Percentiles rank a stretch among this genome's conserved stretches.
Conservation (phyloP, 2,113 vertebrate species). For the Rhizomys pruinosus region DNA sequence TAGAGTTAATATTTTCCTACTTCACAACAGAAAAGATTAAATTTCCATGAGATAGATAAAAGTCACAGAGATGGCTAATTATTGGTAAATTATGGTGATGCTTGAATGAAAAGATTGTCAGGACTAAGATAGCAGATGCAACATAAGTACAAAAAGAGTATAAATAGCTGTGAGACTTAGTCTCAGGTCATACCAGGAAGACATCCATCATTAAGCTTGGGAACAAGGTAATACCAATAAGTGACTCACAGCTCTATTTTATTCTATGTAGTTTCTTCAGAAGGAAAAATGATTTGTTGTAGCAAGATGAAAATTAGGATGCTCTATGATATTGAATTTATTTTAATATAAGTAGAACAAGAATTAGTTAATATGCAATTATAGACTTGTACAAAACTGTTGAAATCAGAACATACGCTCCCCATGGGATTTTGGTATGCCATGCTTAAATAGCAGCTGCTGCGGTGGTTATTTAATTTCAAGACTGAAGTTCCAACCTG, state of each 20-base stretch:
- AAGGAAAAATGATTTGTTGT: neutral
- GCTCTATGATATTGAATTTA: neutral
- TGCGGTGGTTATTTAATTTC: neutral
- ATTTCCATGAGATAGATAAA: neutral
- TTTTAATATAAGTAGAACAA: neutral
- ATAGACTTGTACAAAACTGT: neutral
- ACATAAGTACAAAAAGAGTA: neutral
- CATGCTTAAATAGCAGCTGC: neutral
- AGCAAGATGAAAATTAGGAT: neutral
- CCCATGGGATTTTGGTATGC: neutral
- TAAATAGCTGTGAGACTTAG: neutral
- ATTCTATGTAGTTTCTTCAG: neutral
- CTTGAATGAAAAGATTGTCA: conserved; percentile 1
- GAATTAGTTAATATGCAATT: neutral
- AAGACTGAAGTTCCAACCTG: neutral
- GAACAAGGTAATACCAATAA: neutral
- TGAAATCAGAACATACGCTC: neutral
- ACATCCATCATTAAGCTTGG: neutral
- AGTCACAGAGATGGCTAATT: neutral
- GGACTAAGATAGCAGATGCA: neutral
- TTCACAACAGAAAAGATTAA: neutral
- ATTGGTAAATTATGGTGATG: neutral
- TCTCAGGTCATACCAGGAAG: neutral
- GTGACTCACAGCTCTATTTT: neutral
- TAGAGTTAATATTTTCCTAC: neutral